Base-by-base conservation (phyloP, 1,140 invertebrate species). In the Calephelis virginiensis region DNA sequence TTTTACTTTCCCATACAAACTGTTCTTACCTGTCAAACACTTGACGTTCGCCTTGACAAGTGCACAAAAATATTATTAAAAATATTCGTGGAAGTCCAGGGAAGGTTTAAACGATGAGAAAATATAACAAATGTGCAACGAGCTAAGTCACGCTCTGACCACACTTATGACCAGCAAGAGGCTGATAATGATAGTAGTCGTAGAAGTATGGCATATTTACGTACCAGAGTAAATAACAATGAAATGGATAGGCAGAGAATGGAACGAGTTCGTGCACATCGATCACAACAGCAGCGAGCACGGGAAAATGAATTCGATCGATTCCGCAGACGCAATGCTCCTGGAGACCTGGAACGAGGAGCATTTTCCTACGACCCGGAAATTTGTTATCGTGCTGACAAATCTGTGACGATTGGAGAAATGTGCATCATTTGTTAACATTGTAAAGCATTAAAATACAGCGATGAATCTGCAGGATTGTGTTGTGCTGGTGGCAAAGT, bases 361-460 rank as follows among this genome's bases (percentile, higher is more conserved):
- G 73, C 71, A 71, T 77, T 80, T 66, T 50, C 65, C 69, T 77
- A 80, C 64, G 72, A 77, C 74, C 63, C 70, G 48, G 56, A 64
- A 72, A 77, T 76, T 74, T 68, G 77, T 50, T 74, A 76, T 66
- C 66, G 72, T 74, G 14, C 60, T 70, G 68, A 77, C 75, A 53
- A 72, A 69, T 74, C 63, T 49, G 70, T 78, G 66, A 61, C 53
- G 61, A 77, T 79, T 79, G 75, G 72, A 45, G 53, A 68, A 68
- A 80, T 81, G 77, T 73, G 73, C 65, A 64, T 61, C 13, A 70
- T 79, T 76, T 81, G 74, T 70, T 43, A 50, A 79, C 43, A 83
- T 82, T 89, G 81, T 75, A 78, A 79, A 62, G 76, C 81, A 69
- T 82, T 86, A 50, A 89, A 88, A 79, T 89, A 80, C 69, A 79